Conservation (phyloP, 1,140 invertebrate genomes). For the Muscidifurax raptorellus region DNA sequence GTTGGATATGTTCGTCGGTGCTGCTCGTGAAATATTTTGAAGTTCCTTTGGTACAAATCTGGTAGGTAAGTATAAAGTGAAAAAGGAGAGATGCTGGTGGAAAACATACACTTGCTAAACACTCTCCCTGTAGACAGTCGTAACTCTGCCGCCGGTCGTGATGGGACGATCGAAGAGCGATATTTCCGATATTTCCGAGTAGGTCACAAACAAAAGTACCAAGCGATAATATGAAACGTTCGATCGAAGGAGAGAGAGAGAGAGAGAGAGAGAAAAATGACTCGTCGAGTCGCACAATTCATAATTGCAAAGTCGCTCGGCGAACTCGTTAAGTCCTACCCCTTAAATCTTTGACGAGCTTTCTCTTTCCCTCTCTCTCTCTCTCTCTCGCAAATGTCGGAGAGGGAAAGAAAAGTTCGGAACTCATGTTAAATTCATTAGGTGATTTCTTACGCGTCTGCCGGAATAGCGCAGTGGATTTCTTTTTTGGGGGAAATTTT, state of each 20-base stretch:
- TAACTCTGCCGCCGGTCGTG: not conserved
- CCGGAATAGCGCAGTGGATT: not conserved
- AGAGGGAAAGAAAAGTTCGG: conserved; percentile 41
- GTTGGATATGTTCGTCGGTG: not conserved
- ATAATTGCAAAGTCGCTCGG: conserved; percentile 40
- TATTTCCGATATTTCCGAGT: not conserved
- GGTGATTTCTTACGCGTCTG: conserved; percentile 22
- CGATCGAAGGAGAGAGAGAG: not conserved
- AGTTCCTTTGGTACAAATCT: not conserved
- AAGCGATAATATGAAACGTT: not conserved
- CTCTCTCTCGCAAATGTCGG: not conserved
- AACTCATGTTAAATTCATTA: conserved; percentile 48
- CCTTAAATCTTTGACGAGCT: conserved; percentile 50
- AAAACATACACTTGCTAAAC: not conserved
- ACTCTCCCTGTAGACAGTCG: not conserved
- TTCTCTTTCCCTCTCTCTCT: too few relatives aligned
- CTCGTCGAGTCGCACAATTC: conserved; percentile 47
- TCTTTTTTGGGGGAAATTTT: not conserved
- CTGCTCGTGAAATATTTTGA: not conserved
- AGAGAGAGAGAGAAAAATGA: not conserved
- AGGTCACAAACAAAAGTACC: conserved; percentile 16
- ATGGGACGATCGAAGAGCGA: too few relatives aligned
- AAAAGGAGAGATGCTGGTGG: not conserved
- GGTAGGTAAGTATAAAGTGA: not conserved
- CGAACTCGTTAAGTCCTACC: conserved; percentile 36